Base-by-base conservation (phyloP, 2,888 invertebrate genomes). In the Orchesella flavescens region DNA sequence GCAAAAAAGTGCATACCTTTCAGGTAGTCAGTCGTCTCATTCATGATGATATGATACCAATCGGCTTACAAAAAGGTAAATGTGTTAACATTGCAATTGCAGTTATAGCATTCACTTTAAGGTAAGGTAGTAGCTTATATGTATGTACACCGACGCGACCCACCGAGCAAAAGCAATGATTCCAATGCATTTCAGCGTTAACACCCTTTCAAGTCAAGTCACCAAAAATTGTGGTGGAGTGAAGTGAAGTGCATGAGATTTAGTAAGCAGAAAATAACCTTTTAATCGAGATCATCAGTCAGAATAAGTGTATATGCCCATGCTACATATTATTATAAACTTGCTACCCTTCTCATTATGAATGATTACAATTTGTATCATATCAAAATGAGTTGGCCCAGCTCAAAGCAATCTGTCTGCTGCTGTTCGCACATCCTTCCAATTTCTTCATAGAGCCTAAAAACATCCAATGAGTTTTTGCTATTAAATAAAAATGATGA, bases 121-220 rank as follows among this genome's bases (percentile, higher is more conserved):
- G 53, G 53, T 53, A 53, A 13, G 46, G 13, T 7, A 46, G 46
- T 13, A 46, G 46, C 46, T 46, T 13, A 7, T 46, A 46, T 46
- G 9, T 46, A 46, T 46, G n/a, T n/a, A n/a, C n/a, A n/a, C n/a
- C n/a, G 13, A 46, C 46, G 46, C 13, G 13, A 46, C 46, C 46
- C 46, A 46, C 13, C 13, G 46, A 10, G 46, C n/a, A n/a, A n/a
- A n/a, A n/a, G 34, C 34, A 53, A 10, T 10, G 53, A n/a, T 53
- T 53, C n/a, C n/a, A n/a, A 53, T 53, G n/a, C 53, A 53, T 53
- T 53, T 13, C 53, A 5, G 57, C 57, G 19, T 19, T 19, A 57
- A 57, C 57, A 57, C 57, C 57, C 57, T 57, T 57, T 57, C 57
- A 57, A 57, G 57, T 57, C 13, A 10, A 10, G 46, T 13, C 55